Evolutionary conservation across 2,797 vertebrate genomes (phyloP).

Genomic region (Todus mexicanus): DNA sequence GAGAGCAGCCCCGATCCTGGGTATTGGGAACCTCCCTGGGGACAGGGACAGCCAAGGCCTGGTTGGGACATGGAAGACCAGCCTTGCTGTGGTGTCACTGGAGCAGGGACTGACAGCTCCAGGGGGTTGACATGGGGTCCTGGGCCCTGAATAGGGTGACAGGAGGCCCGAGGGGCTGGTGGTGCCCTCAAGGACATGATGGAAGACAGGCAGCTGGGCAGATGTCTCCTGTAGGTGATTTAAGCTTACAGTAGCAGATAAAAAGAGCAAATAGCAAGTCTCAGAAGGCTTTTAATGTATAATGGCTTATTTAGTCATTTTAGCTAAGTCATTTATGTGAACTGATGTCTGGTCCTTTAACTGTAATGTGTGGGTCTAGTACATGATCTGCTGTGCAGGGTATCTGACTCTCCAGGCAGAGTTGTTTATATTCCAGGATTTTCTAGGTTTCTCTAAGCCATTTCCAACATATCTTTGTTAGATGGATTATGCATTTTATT

Average conservation of each 20-base stretch:
- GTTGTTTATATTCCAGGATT: constrained; percentile 6
- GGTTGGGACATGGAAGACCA: background rate
- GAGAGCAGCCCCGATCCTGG: fast-evolving
- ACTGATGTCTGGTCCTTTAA: background rate
- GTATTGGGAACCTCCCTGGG: fast-evolving
- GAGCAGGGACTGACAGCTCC: background rate
- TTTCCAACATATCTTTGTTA: constrained; percentile 16
- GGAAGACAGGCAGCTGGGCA: background rate
- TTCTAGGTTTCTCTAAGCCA: background rate
- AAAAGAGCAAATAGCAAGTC: background rate
- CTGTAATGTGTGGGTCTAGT: background rate
- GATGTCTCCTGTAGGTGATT: background rate
- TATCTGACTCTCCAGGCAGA: background rate
- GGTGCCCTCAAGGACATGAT: background rate
- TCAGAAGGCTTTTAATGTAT: background rate
- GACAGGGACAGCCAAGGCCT: too few relatives aligned
- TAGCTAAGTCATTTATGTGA: background rate
- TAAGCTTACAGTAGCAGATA: background rate
- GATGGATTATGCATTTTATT: constrained; percentile 15
- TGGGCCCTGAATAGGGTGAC: background rate
- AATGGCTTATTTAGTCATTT: background rate
- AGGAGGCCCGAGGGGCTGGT: background rate
- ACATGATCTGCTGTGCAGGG: background rate
- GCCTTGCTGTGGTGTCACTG: fast-evolving
- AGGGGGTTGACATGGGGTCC: fast-evolving